A percentile compares a stretch with the other conserved stretches of the same genome.
Evolutionary conservation across 1,140 invertebrate genomes (phyloP).

Genomic region (Drosophila nannoptera): DNA sequence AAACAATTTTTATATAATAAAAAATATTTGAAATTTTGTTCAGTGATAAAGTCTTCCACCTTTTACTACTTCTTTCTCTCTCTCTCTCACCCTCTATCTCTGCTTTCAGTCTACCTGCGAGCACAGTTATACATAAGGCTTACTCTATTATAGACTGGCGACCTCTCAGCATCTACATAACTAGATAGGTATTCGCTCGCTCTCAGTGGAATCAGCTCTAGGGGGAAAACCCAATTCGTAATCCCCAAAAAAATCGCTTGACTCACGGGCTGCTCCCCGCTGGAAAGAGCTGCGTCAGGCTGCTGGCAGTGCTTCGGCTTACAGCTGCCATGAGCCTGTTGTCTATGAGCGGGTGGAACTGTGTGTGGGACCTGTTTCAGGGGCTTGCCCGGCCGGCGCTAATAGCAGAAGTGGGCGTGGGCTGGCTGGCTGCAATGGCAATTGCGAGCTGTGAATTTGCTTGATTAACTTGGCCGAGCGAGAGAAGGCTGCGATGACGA

Average conservation of each 20-base stretch:
- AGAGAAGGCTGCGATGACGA: too few relatives aligned
- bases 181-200: not conserved
- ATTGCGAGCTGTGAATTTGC: slow-evolving; percentile 20
- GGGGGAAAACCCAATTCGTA: slow-evolving; percentile 11
- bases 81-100: too few relatives aligned
- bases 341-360: not conserved
- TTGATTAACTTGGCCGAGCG: too few relatives aligned
- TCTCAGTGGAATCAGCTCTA: not conserved
- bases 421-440: slow-evolving; percentile 18
- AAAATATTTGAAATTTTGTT: too few relatives aligned
- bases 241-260: not conserved
- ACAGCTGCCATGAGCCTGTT: not conserved
- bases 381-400: slow-evolving; percentile 46
- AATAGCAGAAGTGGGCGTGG: slow-evolving; percentile 44
- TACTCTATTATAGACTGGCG: too few relatives aligned
- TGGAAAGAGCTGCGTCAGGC: slow-evolving; percentile 3
- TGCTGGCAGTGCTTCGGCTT: not conserved
- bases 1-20: too few relatives aligned
- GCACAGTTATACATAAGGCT: too few relatives aligned
- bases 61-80: too few relatives aligned
- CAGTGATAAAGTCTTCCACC: too few relatives aligned
- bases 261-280: slow-evolving; percentile 19
- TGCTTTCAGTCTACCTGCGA: too few relatives aligned
- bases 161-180: too few relatives aligned
- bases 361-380: slow-evolving; percentile 59